Percentiles rank a stretch among this genome's conserved stretches.
These are phyloP conservation scores for Meloidogyne exigua DNA, from an alignment of 1,140 invertebrate species.

Conservation along the genomic window DNA sequence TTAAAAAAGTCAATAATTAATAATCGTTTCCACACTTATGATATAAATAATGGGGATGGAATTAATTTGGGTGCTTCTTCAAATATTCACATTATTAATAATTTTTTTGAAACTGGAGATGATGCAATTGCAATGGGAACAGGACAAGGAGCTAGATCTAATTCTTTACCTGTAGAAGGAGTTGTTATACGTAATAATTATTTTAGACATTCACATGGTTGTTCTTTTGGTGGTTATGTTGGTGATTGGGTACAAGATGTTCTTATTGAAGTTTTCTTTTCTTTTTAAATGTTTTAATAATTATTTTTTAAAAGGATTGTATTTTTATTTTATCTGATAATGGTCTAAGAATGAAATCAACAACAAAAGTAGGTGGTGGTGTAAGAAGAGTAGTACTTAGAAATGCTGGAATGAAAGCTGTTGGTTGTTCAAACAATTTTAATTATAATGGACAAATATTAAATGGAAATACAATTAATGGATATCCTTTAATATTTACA, in stretches of 20 bases:
- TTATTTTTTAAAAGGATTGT: not conserved
- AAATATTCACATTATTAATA: not conserved
- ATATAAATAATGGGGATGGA: not conserved
- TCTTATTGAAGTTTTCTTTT: not conserved
- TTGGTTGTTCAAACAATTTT: not conserved
- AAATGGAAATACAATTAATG: constrained; percentile 3
- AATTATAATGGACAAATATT: not conserved
- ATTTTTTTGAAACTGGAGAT: not conserved
- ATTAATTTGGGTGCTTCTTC: not conserved
- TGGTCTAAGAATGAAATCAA: not conserved
- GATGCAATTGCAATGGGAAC: constrained; percentile 3
- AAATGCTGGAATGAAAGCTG: not conserved
- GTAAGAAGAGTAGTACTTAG: not conserved
- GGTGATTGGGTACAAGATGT: constrained; percentile 3
- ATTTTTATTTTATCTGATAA: not conserved
- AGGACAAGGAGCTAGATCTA: not conserved
- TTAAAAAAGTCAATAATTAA: not conserved
- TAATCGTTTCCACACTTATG: not conserved
- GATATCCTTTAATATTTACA: not conserved
- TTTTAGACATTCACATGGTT: constrained; percentile 4
- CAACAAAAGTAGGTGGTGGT: not conserved
- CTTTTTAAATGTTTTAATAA: not conserved
- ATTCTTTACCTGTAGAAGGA: not conserved
- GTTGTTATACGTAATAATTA: not conserved
- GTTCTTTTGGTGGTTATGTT: not conserved